Base-by-base conservation (phyloP, 1,140 invertebrate species). In the Bombus pyrosoma region DNA sequence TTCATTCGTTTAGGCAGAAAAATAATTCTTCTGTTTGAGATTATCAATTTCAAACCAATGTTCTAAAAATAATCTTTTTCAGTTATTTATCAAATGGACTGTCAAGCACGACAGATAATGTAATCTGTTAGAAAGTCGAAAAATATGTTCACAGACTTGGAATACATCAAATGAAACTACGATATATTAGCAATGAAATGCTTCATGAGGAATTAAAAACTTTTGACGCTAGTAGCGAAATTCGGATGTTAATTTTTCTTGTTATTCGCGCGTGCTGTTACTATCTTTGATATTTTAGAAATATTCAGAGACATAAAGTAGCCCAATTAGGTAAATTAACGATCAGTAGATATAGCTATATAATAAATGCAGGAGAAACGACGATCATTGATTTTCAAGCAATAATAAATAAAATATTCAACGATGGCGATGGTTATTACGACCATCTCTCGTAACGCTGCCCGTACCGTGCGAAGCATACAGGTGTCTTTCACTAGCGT, bases 401-500 rank as follows among this genome's bases (percentile, higher is more conserved):
- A 90, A 90, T 85, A 90, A 90, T 85, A 81, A 91, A 91, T 91
- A 41, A 91, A 88, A 90, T 87, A 91, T 90, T 90, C 85, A 90
- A 68, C 10, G 43, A 62, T 4, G 32, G 59, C 43, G 37, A 37
- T 73, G 81, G 81, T 84, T 83, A 85, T 91, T 91, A 88, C 86
- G 78, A 85, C 64, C 71, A 66, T 88, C 71, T 90, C 87, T 85
- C 72, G 85, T 90, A 90, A 89, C 74, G 15, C 53, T 25, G 79
- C 13, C 32, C 34, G 39, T n/a, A 37, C 66, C 88, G 91, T 91
- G 91, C 76, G 91, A 91, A 91, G 80, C 37, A 4, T 15, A 75
- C 91, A 91, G 82, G 66, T 91, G 91, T 80, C 43, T 72, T 57
- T 87, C 59, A 79, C 86, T 88, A 76, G 59, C 72, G 78, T 80